Evolutionary conservation across 2,797 vertebrate genomes (phyloP).

Genomic region (Parambassis ranga): DNA sequence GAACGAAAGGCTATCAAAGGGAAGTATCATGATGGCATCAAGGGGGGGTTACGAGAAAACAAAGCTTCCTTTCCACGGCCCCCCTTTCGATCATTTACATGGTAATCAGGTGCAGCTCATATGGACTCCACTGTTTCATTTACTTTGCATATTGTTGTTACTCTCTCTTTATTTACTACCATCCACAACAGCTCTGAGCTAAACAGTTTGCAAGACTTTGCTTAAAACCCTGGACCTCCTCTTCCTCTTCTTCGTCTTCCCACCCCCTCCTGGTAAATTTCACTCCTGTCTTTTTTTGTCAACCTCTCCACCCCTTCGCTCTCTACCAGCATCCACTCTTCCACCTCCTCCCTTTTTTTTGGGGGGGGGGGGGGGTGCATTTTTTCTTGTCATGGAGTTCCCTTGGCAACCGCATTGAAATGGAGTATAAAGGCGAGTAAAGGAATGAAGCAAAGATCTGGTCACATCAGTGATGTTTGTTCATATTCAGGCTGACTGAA

Average conservation of each 20-base stretch:
- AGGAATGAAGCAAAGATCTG: conserved; percentile 72
- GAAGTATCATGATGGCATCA: conserved; percentile 80
- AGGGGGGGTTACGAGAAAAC: conserved; percentile 79
- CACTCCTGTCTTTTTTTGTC: conserved; percentile 50
- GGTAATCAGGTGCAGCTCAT: conserved; percentile 77
- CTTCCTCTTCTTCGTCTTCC: conserved; percentile 30
- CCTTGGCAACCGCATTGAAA: conserved; percentile 81
- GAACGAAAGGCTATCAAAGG: conserved; percentile 82
- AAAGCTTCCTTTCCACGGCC: conserved; percentile 71
- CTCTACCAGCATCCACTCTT: conserved; percentile 53
- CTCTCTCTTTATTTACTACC: conserved; percentile 46
- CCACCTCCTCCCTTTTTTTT: conserved; percentile 32
- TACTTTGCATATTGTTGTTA: conserved; percentile 61
- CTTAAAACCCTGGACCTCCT: conserved; percentile 28
- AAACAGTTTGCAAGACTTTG: conserved; percentile 20
- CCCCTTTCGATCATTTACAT: conserved; percentile 76
- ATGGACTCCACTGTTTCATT: conserved; percentile 75
- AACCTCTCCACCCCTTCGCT: conserved; percentile 49
- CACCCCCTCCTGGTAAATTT: conserved; percentile 45
- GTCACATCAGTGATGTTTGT: conserved; percentile 78
- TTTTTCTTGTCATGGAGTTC: conserved; percentile 73
- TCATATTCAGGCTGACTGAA: conserved; percentile 77
- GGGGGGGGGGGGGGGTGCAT: conserved; percentile 50
- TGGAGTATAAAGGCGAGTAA: conserved; percentile 73
- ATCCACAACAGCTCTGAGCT: conserved; percentile 23